phyloP scores from a whole-genome alignment of 2,113 vertebrate species.

The Motacilla tschutschensis region DNA sequence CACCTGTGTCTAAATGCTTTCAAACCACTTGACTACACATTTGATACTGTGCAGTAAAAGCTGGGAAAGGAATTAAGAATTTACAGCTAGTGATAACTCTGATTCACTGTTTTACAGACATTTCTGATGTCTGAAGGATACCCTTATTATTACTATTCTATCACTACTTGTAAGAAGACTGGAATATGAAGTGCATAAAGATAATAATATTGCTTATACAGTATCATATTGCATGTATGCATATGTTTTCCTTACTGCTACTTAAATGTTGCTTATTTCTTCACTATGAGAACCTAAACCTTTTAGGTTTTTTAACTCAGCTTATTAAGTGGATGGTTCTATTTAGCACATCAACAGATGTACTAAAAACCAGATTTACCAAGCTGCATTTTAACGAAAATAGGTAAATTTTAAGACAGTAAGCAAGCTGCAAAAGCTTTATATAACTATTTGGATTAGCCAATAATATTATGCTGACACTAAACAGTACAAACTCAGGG shows the following conservation, averaged over 20 bases:
- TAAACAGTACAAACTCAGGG: neutral
- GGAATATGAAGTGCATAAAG: neutral
- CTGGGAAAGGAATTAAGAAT: neutral
- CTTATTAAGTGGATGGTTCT: neutral
- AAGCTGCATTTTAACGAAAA: neutral
- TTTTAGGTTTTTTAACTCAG: neutral
- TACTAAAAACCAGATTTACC: neutral
- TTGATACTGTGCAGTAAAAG: slow-evolving; percentile 36
- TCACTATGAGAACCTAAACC: neutral
- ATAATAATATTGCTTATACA: neutral
- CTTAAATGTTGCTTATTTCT: neutral
- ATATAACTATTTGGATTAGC: neutral
- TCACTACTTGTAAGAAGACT: neutral
- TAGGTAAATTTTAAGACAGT: neutral
- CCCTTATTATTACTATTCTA: neutral
- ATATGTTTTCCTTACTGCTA: neutral
- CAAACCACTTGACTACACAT: slow-evolving; percentile 8
- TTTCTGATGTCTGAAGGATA: neutral
- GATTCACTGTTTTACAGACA: neutral
- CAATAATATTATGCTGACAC: neutral
- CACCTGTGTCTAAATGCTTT: slow-evolving; percentile 29
- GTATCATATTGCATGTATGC: neutral
- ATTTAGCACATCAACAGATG: neutral
- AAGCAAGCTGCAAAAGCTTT: neutral
- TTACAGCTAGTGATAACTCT: slow-evolving; percentile 15